Evolutionary conservation across 2,113 vertebrate genomes (phyloP).

Genomic region (Neoarius graeffei): DNA sequence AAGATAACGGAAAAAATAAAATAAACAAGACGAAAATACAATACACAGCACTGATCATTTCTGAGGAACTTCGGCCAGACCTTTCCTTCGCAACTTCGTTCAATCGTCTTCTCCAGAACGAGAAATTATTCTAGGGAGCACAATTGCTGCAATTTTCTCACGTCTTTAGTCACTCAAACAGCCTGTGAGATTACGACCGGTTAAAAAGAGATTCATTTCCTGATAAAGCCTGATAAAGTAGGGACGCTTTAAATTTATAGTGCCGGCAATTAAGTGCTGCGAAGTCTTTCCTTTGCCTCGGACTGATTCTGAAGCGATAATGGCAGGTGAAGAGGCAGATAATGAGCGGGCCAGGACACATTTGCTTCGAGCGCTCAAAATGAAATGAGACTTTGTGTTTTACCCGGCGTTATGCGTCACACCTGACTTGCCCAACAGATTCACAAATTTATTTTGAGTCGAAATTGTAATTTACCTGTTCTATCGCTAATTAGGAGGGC

Average conservation of each 20-base stretch:
- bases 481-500: not conserved
- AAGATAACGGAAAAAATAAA: not conserved
- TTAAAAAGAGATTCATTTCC: conserved; percentile 60
- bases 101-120: not conserved
- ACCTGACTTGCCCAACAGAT: not conserved
- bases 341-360: conserved; percentile 47
- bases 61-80: not conserved
- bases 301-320: conserved; percentile 55
- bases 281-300: conserved; percentile 49
- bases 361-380: conserved; percentile 29
- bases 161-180: conserved; percentile 27
- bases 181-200: conserved; percentile 52
- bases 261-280: conserved; percentile 55
- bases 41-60: not conserved
- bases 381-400: conserved; percentile 36
- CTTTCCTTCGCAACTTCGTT: not conserved
- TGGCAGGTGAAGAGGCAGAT: conserved; percentile 54
- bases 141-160: not conserved
- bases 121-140: not conserved
- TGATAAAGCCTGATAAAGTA: conserved; percentile 48
- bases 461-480: not conserved
- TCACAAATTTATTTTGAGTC: not conserved
- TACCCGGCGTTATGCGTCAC: conserved; percentile 49
- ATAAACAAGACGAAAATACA: not conserved
- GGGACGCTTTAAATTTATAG: conserved; percentile 58